phyloP scores from a whole-genome alignment of 2,113 vertebrate genomes.

The Onychorhynchus coronatus region DNA sequence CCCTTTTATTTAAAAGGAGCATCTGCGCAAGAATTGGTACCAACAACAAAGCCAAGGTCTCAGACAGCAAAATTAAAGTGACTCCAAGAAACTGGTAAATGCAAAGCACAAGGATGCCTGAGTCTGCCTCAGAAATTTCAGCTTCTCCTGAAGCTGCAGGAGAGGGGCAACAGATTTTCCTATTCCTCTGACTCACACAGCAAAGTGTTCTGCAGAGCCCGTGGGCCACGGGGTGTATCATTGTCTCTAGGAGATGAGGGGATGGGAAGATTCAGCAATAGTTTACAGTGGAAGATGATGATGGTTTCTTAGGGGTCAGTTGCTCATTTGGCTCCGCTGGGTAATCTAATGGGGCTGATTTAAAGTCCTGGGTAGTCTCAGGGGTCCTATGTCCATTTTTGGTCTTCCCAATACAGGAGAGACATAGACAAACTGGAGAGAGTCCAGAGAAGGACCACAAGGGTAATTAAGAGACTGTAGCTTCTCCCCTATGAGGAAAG shows the following conservation, averaged over 20 bases:
- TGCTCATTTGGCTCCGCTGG: neutral
- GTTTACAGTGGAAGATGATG: neutral
- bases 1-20: constrained; percentile 27
- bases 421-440: neutral
- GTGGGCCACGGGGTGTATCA: neutral
- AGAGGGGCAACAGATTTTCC: neutral
- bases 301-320: neutral
- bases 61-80: neutral
- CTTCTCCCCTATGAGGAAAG: neutral
- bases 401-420: neutral
- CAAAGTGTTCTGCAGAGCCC: neutral
- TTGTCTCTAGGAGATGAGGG: neutral
- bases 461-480: neutral
- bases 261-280: neutral
- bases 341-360: neutral
- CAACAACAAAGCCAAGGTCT: neutral
- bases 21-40: neutral
- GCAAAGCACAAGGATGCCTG: neutral
- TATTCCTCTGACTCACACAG: neutral
- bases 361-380: neutral
- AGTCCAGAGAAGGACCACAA: neutral
- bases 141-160: neutral
- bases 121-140: neutral
- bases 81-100: neutral
- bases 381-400: neutral